Conservation (phyloP, 2,113 vertebrate genomes). For the Picathartes gymnocephalus region DNA sequence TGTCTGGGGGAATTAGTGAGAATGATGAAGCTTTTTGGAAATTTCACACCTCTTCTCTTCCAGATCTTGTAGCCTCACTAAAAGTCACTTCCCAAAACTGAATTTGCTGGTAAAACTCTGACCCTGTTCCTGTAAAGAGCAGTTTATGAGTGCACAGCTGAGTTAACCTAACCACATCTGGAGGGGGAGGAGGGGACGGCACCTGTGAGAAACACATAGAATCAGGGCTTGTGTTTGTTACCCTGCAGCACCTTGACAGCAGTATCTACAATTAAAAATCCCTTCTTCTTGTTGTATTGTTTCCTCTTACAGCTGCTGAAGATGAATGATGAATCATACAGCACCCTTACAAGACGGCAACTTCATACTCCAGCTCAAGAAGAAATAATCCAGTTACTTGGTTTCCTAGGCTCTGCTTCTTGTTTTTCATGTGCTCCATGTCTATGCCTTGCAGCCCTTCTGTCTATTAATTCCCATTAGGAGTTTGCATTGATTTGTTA, state of each 20-base stretch:
- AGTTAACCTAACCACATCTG: background rate
- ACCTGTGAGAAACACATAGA: background rate
- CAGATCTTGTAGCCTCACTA: background rate
- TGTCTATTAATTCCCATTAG: background rate
- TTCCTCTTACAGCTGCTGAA: background rate
- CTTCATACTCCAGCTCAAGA: background rate
- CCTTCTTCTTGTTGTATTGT: background rate
- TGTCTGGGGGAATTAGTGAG: background rate
- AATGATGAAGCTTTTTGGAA: background rate
- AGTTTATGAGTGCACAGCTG: background rate
- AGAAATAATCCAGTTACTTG: background rate
- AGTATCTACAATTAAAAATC: background rate
- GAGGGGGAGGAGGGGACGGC: background rate
- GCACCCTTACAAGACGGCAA: background rate
- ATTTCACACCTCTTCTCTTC: background rate
- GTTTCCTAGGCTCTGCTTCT: background rate
- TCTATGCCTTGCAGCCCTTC: background rate
- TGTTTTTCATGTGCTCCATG: background rate
- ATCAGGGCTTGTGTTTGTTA: background rate
- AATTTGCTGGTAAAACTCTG: background rate
- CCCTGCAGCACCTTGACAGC: background rate
- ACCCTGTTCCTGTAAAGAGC: background rate
- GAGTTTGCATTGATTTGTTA: slow-evolving; percentile 3
- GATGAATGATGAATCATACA: background rate
- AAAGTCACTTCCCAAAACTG: background rate